phyloP scores from a whole-genome alignment of 2,113 vertebrate genomes.

The Eptesicus fuscus region DNA sequence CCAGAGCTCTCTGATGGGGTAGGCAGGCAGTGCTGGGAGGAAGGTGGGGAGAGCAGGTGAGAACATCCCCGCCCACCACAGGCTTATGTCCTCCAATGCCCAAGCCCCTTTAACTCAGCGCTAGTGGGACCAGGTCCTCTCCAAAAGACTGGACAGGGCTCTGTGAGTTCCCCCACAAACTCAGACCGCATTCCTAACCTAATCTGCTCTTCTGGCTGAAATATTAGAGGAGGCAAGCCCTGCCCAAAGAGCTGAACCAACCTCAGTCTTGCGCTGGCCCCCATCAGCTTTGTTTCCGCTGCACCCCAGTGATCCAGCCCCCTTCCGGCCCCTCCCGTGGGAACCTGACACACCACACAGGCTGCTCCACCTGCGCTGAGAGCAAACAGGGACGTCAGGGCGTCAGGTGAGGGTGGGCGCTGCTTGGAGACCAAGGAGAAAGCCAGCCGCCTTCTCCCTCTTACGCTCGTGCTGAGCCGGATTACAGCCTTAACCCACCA shows the following conservation, averaged over 20 bases:
- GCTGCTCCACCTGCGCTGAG: neutral
- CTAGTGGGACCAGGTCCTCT: neutral
- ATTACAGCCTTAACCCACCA: neutral
- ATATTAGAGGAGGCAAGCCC: neutral
- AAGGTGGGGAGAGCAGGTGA: neutral
- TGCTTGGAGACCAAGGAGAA: slow-evolving; percentile 48
- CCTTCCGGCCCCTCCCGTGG: slow-evolving; percentile 35
- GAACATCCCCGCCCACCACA: neutral
- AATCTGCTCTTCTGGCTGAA: neutral
- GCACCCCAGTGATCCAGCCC: neutral
- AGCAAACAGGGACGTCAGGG: slow-evolving; percentile 21
- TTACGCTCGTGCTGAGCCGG: neutral
- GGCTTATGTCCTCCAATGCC: neutral
- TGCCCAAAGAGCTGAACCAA: neutral
- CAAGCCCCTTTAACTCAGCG: neutral
- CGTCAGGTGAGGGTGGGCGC: neutral
- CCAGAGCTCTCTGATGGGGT: neutral
- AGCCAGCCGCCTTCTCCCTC: neutral
- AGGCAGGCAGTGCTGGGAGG: neutral
- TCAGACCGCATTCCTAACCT: neutral
- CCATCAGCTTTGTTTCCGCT: neutral
- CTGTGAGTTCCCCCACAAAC: neutral
- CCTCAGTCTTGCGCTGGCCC: neutral
- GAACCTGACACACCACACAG: slow-evolving; percentile 27
- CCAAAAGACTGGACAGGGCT: neutral